phyloP scores from a whole-genome alignment of 2,113 vertebrate species.

The Malurus elegans region DNA sequence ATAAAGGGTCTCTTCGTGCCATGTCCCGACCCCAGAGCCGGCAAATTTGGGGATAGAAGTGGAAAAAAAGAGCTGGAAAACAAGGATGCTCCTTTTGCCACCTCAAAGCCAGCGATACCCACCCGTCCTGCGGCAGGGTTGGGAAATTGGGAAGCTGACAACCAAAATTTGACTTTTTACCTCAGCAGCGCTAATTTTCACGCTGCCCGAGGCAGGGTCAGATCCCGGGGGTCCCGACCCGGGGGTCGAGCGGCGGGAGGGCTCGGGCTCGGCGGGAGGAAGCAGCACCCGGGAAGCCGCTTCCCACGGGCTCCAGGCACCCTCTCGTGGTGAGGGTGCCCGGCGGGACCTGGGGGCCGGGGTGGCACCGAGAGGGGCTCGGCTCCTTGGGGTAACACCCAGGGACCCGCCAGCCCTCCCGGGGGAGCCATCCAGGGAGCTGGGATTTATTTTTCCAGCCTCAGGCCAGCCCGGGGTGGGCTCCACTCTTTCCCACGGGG shows the following conservation, averaged over 20 bases:
- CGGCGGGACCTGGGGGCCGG: not conserved
- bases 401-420: rapidly evolving
- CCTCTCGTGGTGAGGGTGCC: conserved; percentile 7
- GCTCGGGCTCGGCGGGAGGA: rapidly evolving
- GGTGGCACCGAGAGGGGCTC: rapidly evolving
- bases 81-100: not conserved
- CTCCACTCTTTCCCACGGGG: rapidly evolving
- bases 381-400: rapidly evolving
- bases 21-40: not conserved
- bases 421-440: rapidly evolving
- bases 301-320: not conserved
- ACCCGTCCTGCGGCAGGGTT: not conserved
- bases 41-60: no score
- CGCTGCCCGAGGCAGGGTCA: rapidly evolving
- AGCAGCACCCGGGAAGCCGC: not conserved
- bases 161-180: rapidly evolving
- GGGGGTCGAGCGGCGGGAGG: rapidly evolving
- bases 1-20: rapidly evolving
- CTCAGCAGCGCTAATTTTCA: rapidly evolving
- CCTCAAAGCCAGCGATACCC: not conserved
- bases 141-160: rapidly evolving
- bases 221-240: rapidly evolving
- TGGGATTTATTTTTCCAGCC: not conserved
- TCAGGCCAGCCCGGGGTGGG: rapidly evolving
- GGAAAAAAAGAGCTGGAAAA: not conserved